These are phyloP conservation scores for Okamejei kenojei DNA, from an alignment of 2,797 vertebrate genomes.

Conservation along the genomic window DNA sequence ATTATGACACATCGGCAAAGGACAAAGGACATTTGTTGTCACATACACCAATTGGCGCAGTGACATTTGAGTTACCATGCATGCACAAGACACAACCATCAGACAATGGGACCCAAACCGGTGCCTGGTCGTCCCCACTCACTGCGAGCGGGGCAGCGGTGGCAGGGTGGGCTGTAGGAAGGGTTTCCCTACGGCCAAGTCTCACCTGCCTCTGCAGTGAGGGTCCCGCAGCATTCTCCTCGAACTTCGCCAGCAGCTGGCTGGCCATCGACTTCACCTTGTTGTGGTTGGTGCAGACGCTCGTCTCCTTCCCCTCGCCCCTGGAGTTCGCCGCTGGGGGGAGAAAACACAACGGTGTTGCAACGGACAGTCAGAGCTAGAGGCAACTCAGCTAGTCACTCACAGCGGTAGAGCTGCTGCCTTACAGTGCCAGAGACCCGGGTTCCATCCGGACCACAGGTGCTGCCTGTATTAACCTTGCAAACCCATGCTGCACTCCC, in stretches of 20 bases:
- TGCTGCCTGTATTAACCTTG: too few relatives aligned
- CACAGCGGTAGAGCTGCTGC: too few relatives aligned
- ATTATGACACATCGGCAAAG: too few relatives aligned
- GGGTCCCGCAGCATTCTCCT: slow-evolving; percentile 67
- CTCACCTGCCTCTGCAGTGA: slow-evolving; percentile 72
- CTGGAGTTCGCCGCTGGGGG: slow-evolving; percentile 52
- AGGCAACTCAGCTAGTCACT: background rate
- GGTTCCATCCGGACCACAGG: too few relatives aligned
- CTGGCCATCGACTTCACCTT: slow-evolving; percentile 91
- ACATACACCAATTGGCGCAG: too few relatives aligned
- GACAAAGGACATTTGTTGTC: too few relatives aligned
- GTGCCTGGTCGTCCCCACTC: background rate
- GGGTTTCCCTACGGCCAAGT: background rate
- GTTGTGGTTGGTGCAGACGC: slow-evolving; percentile 67
- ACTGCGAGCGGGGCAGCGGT: background rate
- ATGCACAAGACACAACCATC: background rate
- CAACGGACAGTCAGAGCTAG: background rate
- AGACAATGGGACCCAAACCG: background rate
- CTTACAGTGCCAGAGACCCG: too few relatives aligned
- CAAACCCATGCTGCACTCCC: too few relatives aligned
- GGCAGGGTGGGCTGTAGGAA: background rate
- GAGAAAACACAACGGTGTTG: too few relatives aligned
- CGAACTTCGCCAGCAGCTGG: slow-evolving; percentile 87
- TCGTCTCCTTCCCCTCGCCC: slow-evolving; percentile 56
- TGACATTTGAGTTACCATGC: too few relatives aligned